Evolutionary conservation across 2,888 invertebrate genomes (phyloP).

Genomic region (Arctia plantaginis): DNA sequence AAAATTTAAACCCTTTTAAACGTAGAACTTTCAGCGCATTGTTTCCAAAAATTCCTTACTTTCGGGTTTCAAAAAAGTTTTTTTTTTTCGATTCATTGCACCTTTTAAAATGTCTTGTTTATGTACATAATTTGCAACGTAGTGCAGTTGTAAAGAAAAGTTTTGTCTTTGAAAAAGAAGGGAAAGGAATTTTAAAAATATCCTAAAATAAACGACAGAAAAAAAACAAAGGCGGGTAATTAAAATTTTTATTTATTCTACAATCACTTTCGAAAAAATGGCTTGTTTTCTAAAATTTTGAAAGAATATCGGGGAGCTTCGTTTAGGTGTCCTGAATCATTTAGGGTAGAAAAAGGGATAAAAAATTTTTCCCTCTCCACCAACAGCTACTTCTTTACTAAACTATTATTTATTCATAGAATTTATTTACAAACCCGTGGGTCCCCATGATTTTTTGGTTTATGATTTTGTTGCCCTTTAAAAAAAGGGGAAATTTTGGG

Average conservation of each 20-base stretch:
- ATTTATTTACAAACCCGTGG: conserved; percentile 36
- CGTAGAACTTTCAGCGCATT: no score
- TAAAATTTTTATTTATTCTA: neutral
- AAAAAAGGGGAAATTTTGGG: conserved; percentile 14
- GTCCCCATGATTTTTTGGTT: conserved; percentile 31
- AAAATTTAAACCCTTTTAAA: no score
- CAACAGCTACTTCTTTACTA: conserved; percentile 46
- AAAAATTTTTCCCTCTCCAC: conserved; percentile 47
- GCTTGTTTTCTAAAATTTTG: conserved; percentile 27
- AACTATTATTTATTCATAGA: conserved; percentile 49
- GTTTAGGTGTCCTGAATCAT: conserved; percentile 25
- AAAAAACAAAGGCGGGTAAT: neutral
- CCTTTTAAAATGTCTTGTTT: no score
- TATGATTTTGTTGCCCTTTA: conserved; percentile 25
- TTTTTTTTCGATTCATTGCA: no score
- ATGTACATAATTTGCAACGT: no score
- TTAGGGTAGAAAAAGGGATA: conserved; percentile 4
- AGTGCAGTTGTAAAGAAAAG: no score
- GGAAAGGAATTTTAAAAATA: neutral
- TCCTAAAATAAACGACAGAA: neutral
- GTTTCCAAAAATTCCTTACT: no score
- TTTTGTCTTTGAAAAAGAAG: no score
- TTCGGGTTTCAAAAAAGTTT: no score
- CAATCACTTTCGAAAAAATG: neutral
- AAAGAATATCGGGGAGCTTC: conserved; percentile 17